These are phyloP conservation scores for Thereva unica DNA, from an alignment of 2,888 invertebrate species.

Conservation along the genomic window DNA sequence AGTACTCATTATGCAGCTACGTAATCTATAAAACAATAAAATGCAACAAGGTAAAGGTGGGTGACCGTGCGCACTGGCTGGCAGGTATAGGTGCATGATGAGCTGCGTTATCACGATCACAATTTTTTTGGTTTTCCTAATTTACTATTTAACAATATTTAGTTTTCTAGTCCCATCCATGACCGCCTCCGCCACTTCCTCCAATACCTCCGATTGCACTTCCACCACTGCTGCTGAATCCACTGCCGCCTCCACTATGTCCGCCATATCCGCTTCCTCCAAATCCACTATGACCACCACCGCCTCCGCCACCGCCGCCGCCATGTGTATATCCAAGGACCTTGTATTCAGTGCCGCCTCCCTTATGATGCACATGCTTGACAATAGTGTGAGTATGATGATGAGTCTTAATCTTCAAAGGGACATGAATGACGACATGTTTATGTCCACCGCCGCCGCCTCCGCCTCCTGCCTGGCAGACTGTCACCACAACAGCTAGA, in stretches of 20 bases:
- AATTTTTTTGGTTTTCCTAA: conserved; percentile 4
- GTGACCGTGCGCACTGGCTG: neutral
- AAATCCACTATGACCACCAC: conserved; percentile 22
- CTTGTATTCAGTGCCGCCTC: conserved; percentile 57
- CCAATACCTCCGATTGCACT: conserved; percentile 37
- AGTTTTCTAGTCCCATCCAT: conserved; percentile 23
- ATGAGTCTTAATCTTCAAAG: conserved; percentile 74
- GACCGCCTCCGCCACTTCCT: conserved; percentile 35
- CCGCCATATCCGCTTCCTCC: conserved; percentile 31
- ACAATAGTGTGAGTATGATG: conserved; percentile 79
- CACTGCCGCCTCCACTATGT: conserved; percentile 37
- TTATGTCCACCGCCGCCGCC: conserved; percentile 65
- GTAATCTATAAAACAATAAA: neutral
- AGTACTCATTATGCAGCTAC: too few relatives aligned
- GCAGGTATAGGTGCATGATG: too few relatives aligned
- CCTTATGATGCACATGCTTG: conserved; percentile 71
- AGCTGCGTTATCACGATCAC: too few relatives aligned
- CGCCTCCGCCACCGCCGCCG: conserved; percentile 50
- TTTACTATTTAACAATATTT: neutral
- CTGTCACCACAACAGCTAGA: conserved; percentile 55
- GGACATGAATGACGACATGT: conserved; percentile 78
- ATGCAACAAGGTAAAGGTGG: neutral
- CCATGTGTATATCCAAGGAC: conserved; percentile 54
- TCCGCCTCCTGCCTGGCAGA: conserved; percentile 53
- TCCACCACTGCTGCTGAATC: conserved; percentile 27